phyloP scores from a whole-genome alignment of 2,888 invertebrate genomes.

The Cacoxenus indagator region DNA sequence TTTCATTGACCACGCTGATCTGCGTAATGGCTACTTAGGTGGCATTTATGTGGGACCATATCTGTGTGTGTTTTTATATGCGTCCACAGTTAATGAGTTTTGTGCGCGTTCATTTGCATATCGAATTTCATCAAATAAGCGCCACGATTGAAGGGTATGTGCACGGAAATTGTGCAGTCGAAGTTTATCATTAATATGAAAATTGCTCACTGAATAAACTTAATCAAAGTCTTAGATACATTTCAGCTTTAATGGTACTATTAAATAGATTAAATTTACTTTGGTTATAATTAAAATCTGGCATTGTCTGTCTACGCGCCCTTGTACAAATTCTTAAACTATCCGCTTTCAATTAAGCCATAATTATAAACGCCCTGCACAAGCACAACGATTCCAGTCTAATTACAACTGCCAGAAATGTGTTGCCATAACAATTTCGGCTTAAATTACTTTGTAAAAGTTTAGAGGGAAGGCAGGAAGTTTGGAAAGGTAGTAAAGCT shows the following conservation, averaged over 20 bases:
- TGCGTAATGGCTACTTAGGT: slow-evolving; percentile 24
- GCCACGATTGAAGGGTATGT: too few species aligned
- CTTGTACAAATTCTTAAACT: background rate
- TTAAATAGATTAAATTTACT: too few species aligned
- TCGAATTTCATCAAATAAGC: too few species aligned
- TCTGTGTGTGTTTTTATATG: background rate
- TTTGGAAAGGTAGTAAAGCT: background rate
- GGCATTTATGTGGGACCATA: background rate
- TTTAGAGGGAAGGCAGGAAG: background rate
- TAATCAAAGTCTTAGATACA: too few species aligned
- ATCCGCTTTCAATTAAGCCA: background rate
- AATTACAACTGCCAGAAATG: background rate
- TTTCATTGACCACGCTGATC: slow-evolving; percentile 18
- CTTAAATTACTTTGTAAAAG: background rate
- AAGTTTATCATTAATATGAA: too few species aligned
- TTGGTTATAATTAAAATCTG: background rate
- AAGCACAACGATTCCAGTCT: background rate
- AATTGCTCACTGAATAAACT: too few species aligned
- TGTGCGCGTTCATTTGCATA: background rate
- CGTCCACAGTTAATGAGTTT: too few species aligned
- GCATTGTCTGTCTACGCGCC: background rate
- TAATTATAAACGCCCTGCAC: background rate
- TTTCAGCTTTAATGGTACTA: too few species aligned
- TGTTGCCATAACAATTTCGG: background rate
- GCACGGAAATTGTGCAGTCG: too few species aligned